Base-by-base conservation (phyloP, 2,888 invertebrate species). In the Monopis laevigella region DNA sequence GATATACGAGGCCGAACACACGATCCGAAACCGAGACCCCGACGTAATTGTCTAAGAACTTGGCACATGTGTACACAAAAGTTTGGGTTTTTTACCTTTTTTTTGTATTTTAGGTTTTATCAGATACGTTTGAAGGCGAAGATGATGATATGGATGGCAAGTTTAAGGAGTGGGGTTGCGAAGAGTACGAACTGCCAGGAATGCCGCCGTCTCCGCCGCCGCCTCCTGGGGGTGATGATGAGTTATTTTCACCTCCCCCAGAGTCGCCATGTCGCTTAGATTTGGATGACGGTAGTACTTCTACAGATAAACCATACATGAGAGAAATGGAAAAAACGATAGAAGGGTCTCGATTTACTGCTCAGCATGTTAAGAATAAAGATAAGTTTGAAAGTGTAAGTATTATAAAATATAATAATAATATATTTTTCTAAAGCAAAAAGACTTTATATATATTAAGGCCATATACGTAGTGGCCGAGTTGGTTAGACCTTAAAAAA, bases 301-400 rank as follows among this genome's bases (percentile, higher is more conserved):
- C 90, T 55, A 89, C 91, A 67, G 92, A 93, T 58, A 90, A 90
- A 69, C 87, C 90, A 47, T 88, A 86, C 54, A 85, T 91, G 51
- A 86, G 90, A 65, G 92, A 92, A 75, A 89, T 93, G 86, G 94
- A 95, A 74, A 93, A 93, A 73, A 93, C 95, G 58, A 89, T 94
- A 72, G 92, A 93, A 65, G 93, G 94, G 56, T 93, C 95, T 51
- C 88, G 92, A 61, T 96, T 96, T 75, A 94, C 96, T 81, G 95
- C 95, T 63, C 96, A 96, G 78, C 96, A 96, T 71, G 93, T 94
- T 70, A 91, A 88, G 75, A 96, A 96, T 82, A 93, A 94, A 80
- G 95, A 96, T 78, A 92, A 91, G 70, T 96, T 94, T 72, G 94
- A 93, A 74, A 92, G 90, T 74, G 95, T 95, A 83, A 90, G 92